Percentiles rank a stretch among this genome's conserved stretches.
Conservation (phyloP, 2,797 vertebrate genomes). For the Sebastes nivosus region DNA sequence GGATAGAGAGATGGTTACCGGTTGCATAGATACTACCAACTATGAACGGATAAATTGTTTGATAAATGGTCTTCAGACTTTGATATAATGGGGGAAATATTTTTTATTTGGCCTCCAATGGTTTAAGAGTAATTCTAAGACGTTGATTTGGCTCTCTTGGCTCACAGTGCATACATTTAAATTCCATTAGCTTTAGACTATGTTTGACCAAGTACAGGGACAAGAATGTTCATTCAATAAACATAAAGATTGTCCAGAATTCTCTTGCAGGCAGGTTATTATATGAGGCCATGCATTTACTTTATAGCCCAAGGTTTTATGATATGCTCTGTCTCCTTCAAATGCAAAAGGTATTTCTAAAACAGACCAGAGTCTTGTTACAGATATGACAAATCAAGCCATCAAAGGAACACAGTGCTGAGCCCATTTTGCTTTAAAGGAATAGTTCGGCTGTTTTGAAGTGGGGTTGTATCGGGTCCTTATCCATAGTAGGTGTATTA, state of each 20-base stretch:
- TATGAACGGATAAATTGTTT: neutral
- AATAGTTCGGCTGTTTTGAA: too few species aligned
- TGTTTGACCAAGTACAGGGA: neutral
- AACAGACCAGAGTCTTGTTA: neutral
- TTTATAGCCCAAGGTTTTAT: neutral
- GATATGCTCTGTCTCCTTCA: neutral
- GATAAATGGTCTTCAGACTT: neutral
- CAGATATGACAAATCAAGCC: constrained; percentile 13
- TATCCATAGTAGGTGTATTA: too few species aligned
- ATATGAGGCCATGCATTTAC: neutral
- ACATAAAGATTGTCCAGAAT: neutral
- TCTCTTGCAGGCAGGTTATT: neutral
- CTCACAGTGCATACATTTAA: neutral
- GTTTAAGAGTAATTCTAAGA: neutral
- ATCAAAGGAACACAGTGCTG: constrained; percentile 9
- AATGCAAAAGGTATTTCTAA: neutral
- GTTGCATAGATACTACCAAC: neutral
- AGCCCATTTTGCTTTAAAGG: constrained; percentile 1
- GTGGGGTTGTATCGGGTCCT: too few species aligned
- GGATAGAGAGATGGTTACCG: neutral
- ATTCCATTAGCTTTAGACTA: neutral
- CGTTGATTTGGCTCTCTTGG: neutral
- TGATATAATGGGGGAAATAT: neutral
- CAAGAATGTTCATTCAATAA: neutral
- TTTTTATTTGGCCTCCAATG: neutral